Conservation (phyloP, 2,113 vertebrate genomes). For the Myotis lucifugus region DNA sequence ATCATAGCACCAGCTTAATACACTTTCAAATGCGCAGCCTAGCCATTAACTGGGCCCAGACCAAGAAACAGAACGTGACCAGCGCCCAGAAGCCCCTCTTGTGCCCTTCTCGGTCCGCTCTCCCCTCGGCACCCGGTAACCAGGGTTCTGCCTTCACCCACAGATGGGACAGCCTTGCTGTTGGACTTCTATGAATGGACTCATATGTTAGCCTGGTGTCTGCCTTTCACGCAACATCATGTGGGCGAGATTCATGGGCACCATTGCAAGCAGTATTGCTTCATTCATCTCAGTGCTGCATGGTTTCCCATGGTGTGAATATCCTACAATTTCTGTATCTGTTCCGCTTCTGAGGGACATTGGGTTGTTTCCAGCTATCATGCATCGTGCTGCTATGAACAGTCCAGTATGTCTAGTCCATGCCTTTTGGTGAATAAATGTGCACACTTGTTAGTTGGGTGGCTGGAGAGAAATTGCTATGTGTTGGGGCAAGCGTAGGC, state of each 20-base stretch:
- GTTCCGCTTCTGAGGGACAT: neutral
- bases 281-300: neutral
- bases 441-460: neutral
- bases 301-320: neutral
- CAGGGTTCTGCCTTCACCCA: neutral
- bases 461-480: neutral
- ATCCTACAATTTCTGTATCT: neutral
- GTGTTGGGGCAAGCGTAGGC: neutral
- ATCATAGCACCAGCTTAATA: neutral
- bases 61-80: neutral
- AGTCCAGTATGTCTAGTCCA: neutral
- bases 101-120: neutral
- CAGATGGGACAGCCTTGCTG: neutral
- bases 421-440: neutral
- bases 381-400: neutral
- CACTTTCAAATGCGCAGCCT: neutral
- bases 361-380: neutral
- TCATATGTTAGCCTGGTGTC: rapidly evolving
- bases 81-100: neutral
- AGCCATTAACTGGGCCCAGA: neutral
- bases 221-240: neutral
- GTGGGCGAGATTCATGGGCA: too few species aligned
- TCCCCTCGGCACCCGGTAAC: too few species aligned
- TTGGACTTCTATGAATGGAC: neutral
- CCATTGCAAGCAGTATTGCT: rapidly evolving